Conservation (phyloP, 2,113 vertebrate species). For the Mola mola region DNA sequence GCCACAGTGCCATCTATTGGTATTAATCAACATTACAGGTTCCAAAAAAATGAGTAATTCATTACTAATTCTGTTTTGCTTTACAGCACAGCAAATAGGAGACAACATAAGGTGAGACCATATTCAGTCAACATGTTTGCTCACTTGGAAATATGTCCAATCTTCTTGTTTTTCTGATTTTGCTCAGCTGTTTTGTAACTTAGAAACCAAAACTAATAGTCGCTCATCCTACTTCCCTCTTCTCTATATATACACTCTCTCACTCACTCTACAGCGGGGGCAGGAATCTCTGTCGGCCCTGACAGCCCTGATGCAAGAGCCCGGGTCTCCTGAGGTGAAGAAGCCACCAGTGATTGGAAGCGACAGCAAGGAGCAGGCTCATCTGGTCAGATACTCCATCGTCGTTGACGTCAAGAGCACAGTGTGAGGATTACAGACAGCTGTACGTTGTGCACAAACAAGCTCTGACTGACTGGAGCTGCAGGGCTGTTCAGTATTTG, state of each 20-base stretch:
- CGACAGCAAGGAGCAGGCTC: slow-evolving; percentile 38
- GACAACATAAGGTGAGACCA: slow-evolving; percentile 37
- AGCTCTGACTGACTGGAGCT: slow-evolving; percentile 4
- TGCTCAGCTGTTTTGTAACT: too few species aligned
- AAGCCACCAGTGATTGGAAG: slow-evolving; percentile 18
- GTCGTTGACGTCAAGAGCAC: slow-evolving; percentile 77
- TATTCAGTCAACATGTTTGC: neutral
- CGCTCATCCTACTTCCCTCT: neutral
- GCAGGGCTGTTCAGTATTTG: slow-evolving; percentile 18
- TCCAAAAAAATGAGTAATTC: neutral
- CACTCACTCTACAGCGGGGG: slow-evolving; percentile 24
- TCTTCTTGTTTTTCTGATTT: neutral
- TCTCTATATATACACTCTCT: too few species aligned
- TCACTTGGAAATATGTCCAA: too few species aligned
- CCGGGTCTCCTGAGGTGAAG: slow-evolving; percentile 65
- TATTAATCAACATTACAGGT: neutral
- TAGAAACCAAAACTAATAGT: neutral
- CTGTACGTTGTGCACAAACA: slow-evolving; percentile 9
- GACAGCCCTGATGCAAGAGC: slow-evolving; percentile 69
- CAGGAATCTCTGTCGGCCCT: slow-evolving; percentile 68
- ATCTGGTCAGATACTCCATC: slow-evolving; percentile 74
- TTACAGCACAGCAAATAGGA: slow-evolving; percentile 34
- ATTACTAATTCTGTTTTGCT: neutral
- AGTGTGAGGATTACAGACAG: slow-evolving; percentile 56
- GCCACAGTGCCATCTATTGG: slow-evolving; percentile 57